Evolutionary conservation across 2,797 vertebrate genomes (phyloP).

Genomic region (Distichodus sexfasciatus): DNA sequence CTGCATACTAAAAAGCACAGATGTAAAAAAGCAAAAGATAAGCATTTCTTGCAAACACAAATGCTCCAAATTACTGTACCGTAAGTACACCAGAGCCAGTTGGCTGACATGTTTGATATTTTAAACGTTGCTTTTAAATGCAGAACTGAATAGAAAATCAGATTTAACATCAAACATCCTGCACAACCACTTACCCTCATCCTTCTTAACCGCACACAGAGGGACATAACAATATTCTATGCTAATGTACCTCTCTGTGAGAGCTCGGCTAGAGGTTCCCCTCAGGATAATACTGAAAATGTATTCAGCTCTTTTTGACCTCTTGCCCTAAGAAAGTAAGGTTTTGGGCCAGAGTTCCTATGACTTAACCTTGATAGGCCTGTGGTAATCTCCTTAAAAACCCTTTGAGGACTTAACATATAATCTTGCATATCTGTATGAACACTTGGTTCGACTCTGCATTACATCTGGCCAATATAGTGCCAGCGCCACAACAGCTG

Average conservation of each 20-base stretch:
- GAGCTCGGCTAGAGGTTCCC: conserved; percentile 30
- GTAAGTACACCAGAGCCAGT: not conserved
- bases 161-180: conserved; percentile 4
- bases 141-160: conserved; percentile 1
- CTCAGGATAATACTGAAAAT: conserved; percentile 54
- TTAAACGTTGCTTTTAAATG: not conserved
- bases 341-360: conserved; percentile 50
- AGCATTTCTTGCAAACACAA: not conserved
- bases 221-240: conserved; percentile 54
- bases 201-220: conserved; percentile 43
- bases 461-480: conserved; percentile 20
- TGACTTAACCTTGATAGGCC: conserved; percentile 52
- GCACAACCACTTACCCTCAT: not conserved
- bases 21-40: not conserved
- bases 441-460: not conserved
- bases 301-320: conserved; percentile 56
- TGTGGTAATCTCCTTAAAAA: conserved; percentile 52
- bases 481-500: not conserved
- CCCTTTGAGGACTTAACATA: conserved; percentile 44
- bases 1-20: not conserved
- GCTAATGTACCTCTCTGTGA: conserved; percentile 38
- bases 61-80: not conserved
- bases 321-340: conserved; percentile 52
- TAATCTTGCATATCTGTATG: not conserved
- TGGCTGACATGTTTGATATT: conserved; percentile 3